Evolutionary conservation across 2,797 vertebrate species (phyloP), one percentile per base, ranked within the genome.

Genomic region (Pangasius sanitwongsei): DNA sequence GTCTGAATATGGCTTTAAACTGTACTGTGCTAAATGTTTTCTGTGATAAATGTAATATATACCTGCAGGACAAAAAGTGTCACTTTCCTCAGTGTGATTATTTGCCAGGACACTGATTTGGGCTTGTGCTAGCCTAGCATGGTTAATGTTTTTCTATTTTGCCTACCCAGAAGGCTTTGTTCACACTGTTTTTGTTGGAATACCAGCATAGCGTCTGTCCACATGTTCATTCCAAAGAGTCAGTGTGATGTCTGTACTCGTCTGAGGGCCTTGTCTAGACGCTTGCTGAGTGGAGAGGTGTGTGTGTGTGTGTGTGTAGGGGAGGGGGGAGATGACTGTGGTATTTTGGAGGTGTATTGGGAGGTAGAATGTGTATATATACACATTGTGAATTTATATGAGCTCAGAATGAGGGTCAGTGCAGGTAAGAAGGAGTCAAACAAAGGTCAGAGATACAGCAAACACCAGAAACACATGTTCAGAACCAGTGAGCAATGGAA

Each of bases 191-290:
- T 31, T 31, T 83, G 82, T 67, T 67, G 28, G 59, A 83, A 50
- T 57, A 84, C 11, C 28, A 31, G 63, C 13, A n/a, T 53, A 53
- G 83, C 63, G 2, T 69, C 63, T 1, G 2, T 53, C 63, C n/a
- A 34, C 63, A 53, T 25, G 48, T 69, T 53, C 83, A 85, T 85
- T 69, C 83, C 83, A 69, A 2, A 85, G 37, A 20, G 18, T 85
- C 63, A 69, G 83, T 69, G 83, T 69, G 83, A 20, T 84, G 83
- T 69, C 63, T 69, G 83, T 67, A 84, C 83, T 69, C 37, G 83
- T 84, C 83, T 53, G 16, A 69, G 28, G 44, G 83, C 61, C 63
- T 67, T 12, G 44, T 67, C 83, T 84, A 84, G 83, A 84, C 44
- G 18, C 63, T 61, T 82, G 7, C 59, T 44, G 25, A 84, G 28